phyloP scores from a whole-genome alignment of 2,888 invertebrate genomes.

The Villa cingulata region DNA sequence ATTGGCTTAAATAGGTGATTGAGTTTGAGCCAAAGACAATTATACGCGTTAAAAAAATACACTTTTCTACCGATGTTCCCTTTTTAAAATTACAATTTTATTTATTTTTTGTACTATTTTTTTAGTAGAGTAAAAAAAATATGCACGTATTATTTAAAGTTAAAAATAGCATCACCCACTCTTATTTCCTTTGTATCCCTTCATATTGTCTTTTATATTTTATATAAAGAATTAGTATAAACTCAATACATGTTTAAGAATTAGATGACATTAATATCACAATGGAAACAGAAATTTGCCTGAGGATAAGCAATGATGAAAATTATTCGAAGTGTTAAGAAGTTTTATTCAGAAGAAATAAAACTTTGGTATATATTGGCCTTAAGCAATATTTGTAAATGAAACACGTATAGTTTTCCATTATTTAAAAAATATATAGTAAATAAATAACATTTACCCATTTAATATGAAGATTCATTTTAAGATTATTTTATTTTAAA shows the following conservation, averaged over 20 bases:
- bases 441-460: no score
- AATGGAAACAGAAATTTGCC: slow-evolving; percentile 7
- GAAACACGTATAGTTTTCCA: no score
- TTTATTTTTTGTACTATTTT: slow-evolving; percentile 4
- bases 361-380: no score
- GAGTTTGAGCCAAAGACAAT: slow-evolving; percentile 12
- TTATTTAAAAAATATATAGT: no score
- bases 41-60: background rate
- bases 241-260: background rate
- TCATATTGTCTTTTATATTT: background rate
- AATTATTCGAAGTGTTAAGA: background rate
- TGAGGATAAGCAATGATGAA: slow-evolving; percentile 1
- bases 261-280: background rate
- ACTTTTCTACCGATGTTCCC: background rate
- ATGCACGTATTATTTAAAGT: background rate
- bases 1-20: slow-evolving; percentile 20
- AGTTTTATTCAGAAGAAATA: no score
- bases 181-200: background rate
- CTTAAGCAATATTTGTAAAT: background rate
- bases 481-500: no score
- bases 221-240: no score
- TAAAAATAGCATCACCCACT: background rate
- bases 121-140: background rate
- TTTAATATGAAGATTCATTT: no score
- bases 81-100: slow-evolving; percentile 12